Percentiles rank a stretch among this genome's conserved stretches.
Evolutionary conservation across 2,797 vertebrate species (phyloP).

Genomic region (Acrocephalus scirpaceus): DNA sequence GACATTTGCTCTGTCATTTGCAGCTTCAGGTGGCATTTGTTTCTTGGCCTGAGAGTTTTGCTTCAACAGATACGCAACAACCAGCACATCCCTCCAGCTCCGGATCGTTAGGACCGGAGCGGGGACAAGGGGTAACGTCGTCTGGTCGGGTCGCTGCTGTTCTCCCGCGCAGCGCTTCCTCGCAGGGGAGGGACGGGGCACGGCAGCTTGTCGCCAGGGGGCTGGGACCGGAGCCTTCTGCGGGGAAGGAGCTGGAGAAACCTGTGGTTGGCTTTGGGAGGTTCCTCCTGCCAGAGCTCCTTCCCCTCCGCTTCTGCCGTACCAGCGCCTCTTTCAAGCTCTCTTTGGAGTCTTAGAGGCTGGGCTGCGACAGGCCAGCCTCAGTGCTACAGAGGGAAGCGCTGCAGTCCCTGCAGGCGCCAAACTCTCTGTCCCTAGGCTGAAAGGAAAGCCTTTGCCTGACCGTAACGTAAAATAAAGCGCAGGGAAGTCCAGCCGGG

Average conservation of each 20-base stretch:
- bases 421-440: not conserved
- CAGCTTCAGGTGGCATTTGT: not conserved
- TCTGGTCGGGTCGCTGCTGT: not conserved
- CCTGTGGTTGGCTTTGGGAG: not conserved
- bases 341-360: not conserved
- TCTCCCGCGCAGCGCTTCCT: not conserved
- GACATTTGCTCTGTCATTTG: not conserved
- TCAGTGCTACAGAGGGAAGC: not conserved
- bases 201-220: not conserved
- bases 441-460: not conserved
- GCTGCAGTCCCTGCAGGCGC: not conserved
- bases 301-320: not conserved
- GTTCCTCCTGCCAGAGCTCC: not conserved
- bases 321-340: not conserved
- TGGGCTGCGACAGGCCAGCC: not conserved
- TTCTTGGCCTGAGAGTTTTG: not conserved
- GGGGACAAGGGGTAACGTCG: not conserved
- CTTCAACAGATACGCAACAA: not conserved
- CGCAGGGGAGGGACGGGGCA: not conserved
- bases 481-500: not conserved
- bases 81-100: accelerated
- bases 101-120: accelerated
- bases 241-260: not conserved
- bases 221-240: not conserved
- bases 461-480: not conserved